Evolutionary conservation across 1,140 invertebrate genomes (phyloP), one percentile per base, ranked within the genome.

Genomic region (Megalonaias nervosa): DNA sequence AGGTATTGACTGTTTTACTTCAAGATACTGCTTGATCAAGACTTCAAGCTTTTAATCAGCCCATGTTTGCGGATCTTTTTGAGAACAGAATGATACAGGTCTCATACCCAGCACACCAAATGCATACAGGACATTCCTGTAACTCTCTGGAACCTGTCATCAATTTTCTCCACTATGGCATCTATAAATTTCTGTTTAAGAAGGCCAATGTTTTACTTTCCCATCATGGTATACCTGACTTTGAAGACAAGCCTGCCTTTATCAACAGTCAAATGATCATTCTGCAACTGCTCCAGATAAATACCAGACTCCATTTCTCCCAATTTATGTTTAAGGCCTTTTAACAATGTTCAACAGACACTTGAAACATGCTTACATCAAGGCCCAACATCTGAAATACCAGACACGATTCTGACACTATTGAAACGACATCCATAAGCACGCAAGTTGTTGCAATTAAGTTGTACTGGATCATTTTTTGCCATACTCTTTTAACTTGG

Each of bases 71-170:
- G 56, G 1, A 13, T 75, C 73, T 2, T 11, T 31, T 26, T 75
- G 21, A 26, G 65, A 59, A 67, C 15, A 38, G 17, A 59, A 74
- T 13, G 57, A 68, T 0, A 75, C n/a, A 0, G 74, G 74, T 62
- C 56, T 75, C 66, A 75, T 68, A 59, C 11, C 65, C 21, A 75
- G 31, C 12, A 75, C 60, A 61, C 23, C 56, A 68, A 75, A 48
- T 15, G 66, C 74, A 75, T 75, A 75, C 26, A 75, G 67, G n/a
- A 75, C 57, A 31, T 75, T 75, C 19, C 74, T 68, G 57, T 75
- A 58, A 61, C 68, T 26, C 4, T 75, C 66, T 26, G 73, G 73
- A 68, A 75, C 62, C 73, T 67, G 14, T 67, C 23, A 17, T 59
- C 55, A 17, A 75, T 23, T 60, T 55, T 75, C 31, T 68, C 23